Base-by-base conservation (phyloP, 2,888 invertebrate species). In the Cheilosia variabilis region DNA sequence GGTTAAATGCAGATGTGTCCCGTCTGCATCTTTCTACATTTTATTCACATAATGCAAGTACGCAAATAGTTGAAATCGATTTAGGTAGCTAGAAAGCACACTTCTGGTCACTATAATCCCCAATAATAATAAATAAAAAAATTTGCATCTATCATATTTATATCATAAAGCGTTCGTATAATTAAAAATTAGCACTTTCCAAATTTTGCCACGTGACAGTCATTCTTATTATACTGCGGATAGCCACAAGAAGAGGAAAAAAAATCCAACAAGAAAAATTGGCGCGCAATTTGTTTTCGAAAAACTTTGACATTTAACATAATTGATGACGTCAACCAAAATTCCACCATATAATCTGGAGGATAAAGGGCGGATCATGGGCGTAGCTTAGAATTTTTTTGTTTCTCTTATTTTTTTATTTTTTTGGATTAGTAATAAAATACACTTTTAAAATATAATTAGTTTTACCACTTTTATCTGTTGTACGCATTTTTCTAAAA, bases 301-400 rank as follows among this genome's bases (percentile, higher is more conserved):
- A 53, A 78, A 73, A 77, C 66, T 60, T 73, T 78, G 65, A 84
- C 83, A 69, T 68, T 43, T 68, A 77, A 37, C 60, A 68, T 50
- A 78, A 75, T 45, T 84, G 84, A 84, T 84, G 84, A 84, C 84
- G 79, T 84, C 69, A 84, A 65, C 84, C 60, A 52, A 62, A 68
- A 63, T 57, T 17, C 69, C 63, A 68, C 69, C 60, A 58, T 52
- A 22, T 10, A 52, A 52, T 66, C 52, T 52, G 7, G 41, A 43
- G 62, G 55, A 81, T 69, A 75, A 57, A 76, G 75, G 69, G 75
- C 63, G 69, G 80, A 81, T 75, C 68, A 73, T 66, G 60, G 71
- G 72, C 62, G 50, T 69, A 43, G 75, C 50, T 57, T 80, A 24
- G n/a, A n/a, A 27, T 41, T 55, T 41, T 47, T 58, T 31, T 50